Conservation (phyloP, 2,888 invertebrate genomes). For the Zootermopsis nevadensis region DNA sequence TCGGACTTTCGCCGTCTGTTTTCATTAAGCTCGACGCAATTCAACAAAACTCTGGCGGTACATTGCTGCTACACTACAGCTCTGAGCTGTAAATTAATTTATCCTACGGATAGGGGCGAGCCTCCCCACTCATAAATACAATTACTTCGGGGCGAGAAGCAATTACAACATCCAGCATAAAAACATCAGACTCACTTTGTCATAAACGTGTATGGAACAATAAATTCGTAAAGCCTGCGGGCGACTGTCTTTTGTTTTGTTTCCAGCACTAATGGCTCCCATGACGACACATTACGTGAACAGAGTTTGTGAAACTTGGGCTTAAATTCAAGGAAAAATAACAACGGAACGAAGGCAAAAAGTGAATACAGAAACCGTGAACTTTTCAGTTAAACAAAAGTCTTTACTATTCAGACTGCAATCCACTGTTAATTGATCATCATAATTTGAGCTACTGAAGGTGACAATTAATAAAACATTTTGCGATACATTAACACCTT, state of each 20-base stretch:
- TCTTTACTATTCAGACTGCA: background rate
- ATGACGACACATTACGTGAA: background rate
- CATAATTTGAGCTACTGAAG: too few species aligned
- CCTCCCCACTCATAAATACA: slow-evolving; percentile 28
- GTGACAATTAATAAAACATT: too few species aligned
- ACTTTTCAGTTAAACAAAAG: background rate
- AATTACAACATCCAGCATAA: background rate
- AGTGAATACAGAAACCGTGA: background rate
- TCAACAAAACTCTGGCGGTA: background rate
- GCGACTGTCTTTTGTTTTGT: background rate
- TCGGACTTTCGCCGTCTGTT: slow-evolving; percentile 21
- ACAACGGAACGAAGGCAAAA: background rate
- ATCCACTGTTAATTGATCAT: too few species aligned
- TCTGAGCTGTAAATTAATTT: slow-evolving; percentile 27
- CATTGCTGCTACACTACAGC: background rate
- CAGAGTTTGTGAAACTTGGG: background rate
- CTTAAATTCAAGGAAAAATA: background rate
- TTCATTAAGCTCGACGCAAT: slow-evolving; percentile 17
- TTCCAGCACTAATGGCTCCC: background rate
- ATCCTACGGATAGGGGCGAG: background rate
- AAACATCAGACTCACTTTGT: slow-evolving; percentile 4
- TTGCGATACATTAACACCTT: too few species aligned
- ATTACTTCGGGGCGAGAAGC: background rate
- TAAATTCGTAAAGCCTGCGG: background rate
- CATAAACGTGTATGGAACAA: background rate